Conservation (phyloP, 2,888 invertebrate species). For the Leptodirus hochenwartii region DNA sequence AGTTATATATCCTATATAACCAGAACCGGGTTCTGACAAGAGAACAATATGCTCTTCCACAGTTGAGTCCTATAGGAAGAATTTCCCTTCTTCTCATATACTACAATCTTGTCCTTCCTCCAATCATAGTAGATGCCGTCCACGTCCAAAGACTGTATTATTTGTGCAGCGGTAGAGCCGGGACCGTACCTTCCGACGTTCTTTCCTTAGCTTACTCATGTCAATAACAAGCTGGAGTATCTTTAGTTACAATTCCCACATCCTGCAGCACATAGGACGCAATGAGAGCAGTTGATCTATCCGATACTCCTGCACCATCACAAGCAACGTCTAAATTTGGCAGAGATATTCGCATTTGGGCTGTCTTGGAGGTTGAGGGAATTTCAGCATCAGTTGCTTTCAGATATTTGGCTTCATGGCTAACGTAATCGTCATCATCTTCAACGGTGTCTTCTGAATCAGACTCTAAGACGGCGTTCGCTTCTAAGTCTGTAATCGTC, state of each 20-base stretch:
- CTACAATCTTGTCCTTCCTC: slow-evolving; percentile 1
- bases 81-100: slow-evolving; percentile 1
- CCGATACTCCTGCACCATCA: background rate
- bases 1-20: no score
- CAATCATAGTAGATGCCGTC: slow-evolving; percentile 1
- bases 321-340: no score
- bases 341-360: background rate
- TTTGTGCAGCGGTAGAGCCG: no score
- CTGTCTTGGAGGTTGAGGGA: slow-evolving; percentile 2
- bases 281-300: slow-evolving; percentile 2
- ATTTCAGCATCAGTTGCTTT: no score
- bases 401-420: no score
- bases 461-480: no score
- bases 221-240: background rate
- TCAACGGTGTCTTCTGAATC: no score
- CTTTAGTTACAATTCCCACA: background rate
- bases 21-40: slow-evolving; percentile 1
- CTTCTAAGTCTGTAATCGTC: slow-evolving; percentile 1
- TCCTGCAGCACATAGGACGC: slow-evolving; percentile 1
- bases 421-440: no score
- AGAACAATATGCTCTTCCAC: slow-evolving; percentile 2
- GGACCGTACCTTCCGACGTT: no score
- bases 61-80: slow-evolving; percentile 1
- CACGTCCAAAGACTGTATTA: no score
- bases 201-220: no score